These are phyloP conservation scores for Andrena flavipes DNA, from an alignment of 2,888 invertebrate genomes.

Conservation along the genomic window DNA sequence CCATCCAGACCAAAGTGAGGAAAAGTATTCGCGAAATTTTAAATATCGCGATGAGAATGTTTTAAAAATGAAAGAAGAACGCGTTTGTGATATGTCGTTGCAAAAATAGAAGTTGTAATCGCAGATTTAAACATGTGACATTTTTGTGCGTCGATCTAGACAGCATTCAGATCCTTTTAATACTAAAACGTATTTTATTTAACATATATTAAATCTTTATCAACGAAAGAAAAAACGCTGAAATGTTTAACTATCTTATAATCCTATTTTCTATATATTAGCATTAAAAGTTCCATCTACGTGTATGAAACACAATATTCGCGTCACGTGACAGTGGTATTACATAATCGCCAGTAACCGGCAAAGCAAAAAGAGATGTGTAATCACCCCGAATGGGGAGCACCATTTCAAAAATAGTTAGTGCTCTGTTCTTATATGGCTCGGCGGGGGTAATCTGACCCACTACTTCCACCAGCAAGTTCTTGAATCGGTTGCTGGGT, in stretches of 20 bases:
- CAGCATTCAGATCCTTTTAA: background rate
- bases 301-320: background rate
- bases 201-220: background rate
- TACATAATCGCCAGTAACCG: slow-evolving; percentile 57
- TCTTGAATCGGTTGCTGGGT: slow-evolving; percentile 67
- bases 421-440: slow-evolving; percentile 83
- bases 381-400: slow-evolving; percentile 72
- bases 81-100: background rate
- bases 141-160: background rate
- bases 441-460: slow-evolving; percentile 82
- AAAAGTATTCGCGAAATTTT: slow-evolving; percentile 11
- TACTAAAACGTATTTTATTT: background rate
- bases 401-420: slow-evolving; percentile 82
- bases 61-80: slow-evolving; percentile 10
- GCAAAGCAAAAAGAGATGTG: slow-evolving; percentile 40
- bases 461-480: slow-evolving; percentile 72
- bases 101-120: background rate
- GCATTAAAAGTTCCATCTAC: background rate
- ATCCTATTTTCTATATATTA: background rate
- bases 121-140: background rate
- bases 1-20: slow-evolving; percentile 14
- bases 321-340: slow-evolving; percentile 35
- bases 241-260: too few relatives aligned
- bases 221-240: too few relatives aligned
- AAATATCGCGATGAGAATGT: slow-evolving; percentile 21